Evolutionary conservation across 2,888 invertebrate genomes (phyloP).

Genomic region (Thymelicus lineola): DNA sequence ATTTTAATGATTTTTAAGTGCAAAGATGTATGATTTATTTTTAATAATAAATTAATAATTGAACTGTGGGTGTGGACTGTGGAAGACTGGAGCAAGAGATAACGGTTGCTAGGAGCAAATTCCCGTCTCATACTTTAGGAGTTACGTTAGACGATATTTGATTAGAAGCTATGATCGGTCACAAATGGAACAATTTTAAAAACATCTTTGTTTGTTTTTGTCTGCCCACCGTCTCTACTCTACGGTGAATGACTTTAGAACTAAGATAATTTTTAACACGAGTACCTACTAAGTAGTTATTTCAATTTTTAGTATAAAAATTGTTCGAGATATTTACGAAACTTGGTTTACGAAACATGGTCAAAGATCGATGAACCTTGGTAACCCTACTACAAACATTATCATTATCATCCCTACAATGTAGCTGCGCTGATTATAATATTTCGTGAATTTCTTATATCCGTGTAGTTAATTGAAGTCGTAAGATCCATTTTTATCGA

Average conservation of each 20-base stretch:
- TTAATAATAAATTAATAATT: too few relatives aligned
- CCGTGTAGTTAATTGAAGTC: neutral
- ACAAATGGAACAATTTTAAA: too few relatives aligned
- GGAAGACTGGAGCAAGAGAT: neutral
- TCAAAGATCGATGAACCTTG: conserved; percentile 1
- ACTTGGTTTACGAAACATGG: neutral
- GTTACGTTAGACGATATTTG: too few relatives aligned
- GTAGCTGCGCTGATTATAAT: neutral
- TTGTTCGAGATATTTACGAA: neutral
- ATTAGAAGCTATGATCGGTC: too few relatives aligned
- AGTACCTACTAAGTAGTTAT: too few relatives aligned
- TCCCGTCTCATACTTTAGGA: neutral
- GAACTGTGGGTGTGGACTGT: neutral
- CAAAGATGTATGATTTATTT: too few relatives aligned
- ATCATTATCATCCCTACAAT: conserved; percentile 2
- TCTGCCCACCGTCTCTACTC: too few relatives aligned
- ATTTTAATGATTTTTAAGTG: too few relatives aligned
- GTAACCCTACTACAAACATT: neutral
- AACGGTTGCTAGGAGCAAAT: conserved; percentile 2
- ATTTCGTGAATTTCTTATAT: neutral
- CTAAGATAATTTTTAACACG: too few relatives aligned
- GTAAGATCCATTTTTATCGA: neutral
- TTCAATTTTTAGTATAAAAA: neutral
- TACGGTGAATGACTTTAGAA: too few relatives aligned
- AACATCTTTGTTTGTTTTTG: too few relatives aligned